A percentile compares a stretch with the other conserved stretches of the same genome.
phyloP scores from a whole-genome alignment of 2,113 vertebrate genomes.

The Forbesichthys agassizii region DNA sequence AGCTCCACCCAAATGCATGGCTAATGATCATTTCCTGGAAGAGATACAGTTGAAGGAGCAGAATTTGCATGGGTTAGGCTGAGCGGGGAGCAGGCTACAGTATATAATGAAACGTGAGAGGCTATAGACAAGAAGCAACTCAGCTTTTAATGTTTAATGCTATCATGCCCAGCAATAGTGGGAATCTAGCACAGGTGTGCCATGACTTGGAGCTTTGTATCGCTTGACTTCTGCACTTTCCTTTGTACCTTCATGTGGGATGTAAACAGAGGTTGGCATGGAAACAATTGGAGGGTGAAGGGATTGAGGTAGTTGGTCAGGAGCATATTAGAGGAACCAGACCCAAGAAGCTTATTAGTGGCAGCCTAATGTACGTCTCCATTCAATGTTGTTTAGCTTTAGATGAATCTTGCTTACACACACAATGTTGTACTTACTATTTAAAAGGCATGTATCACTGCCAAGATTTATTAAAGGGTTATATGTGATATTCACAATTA shows the following conservation, averaged over 20 bases:
- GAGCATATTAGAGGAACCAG: not conserved
- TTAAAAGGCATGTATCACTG: not conserved
- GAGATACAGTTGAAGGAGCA: slow-evolving; percentile 3
- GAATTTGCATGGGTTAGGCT: not conserved
- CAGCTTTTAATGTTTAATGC: slow-evolving; percentile 3
- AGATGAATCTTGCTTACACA: not conserved
- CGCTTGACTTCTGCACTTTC: not conserved
- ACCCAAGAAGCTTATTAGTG: not conserved
- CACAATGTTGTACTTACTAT: not conserved
- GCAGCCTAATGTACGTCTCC: not conserved
- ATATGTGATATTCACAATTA: too few relatives aligned
- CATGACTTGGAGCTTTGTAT: not conserved
- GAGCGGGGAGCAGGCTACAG: not conserved
- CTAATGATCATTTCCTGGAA: slow-evolving; percentile 16
- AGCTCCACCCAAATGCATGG: slow-evolving; percentile 16
- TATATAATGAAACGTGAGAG: slow-evolving; percentile 14
- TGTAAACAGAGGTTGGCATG: slow-evolving; percentile 34
- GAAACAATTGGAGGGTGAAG: slow-evolving; percentile 24
- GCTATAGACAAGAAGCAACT: not conserved
- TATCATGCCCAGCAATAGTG: not conserved
- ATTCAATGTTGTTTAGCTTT: not conserved
- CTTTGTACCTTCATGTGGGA: slow-evolving; percentile 17
- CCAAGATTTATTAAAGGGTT: too few relatives aligned
- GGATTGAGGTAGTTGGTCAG: slow-evolving; percentile 1
- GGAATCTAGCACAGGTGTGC: too few relatives aligned